phyloP scores from a whole-genome alignment of 2,888 invertebrate genomes.

The Cryptocheilus praepositus region DNA sequence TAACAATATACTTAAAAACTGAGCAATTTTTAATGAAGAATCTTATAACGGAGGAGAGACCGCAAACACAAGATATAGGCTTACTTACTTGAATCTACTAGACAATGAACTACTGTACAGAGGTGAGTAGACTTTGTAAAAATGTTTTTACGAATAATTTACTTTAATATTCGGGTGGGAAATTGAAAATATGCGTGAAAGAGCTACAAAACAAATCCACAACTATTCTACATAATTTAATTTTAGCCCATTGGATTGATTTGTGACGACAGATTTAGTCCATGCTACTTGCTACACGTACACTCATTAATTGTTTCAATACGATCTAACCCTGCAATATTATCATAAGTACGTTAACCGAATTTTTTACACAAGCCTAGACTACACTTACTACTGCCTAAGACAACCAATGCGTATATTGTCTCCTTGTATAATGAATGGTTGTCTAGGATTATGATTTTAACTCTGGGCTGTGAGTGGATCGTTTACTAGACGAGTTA shows the following conservation, averaged over 20 bases:
- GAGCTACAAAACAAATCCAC: constrained; percentile 38
- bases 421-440: constrained; percentile 44
- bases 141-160: constrained; percentile 70
- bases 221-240: background rate
- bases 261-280: constrained; percentile 9
- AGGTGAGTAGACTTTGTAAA: constrained; percentile 74
- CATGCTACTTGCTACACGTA: constrained; percentile 37
- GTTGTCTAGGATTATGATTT: constrained; percentile 67
- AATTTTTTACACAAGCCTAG: constrained; percentile 54
- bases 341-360: too few species aligned
- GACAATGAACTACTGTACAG: constrained; percentile 67
- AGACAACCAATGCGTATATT: constrained; percentile 58
- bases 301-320: background rate
- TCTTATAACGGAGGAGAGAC: constrained; percentile 71
- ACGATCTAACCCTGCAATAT: background rate
- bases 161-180: constrained; percentile 69
- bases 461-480: constrained; percentile 66
- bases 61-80: constrained; percentile 69
- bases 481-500: constrained; percentile 26
- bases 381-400: constrained; percentile 58
- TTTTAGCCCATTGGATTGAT: background rate
- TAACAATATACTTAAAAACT: constrained; percentile 61
- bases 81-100: constrained; percentile 74
- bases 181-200: constrained; percentile 37
- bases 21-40: constrained; percentile 59